Conservation (phyloP, 2,797 vertebrate species). For the Scolopax rusticola region DNA sequence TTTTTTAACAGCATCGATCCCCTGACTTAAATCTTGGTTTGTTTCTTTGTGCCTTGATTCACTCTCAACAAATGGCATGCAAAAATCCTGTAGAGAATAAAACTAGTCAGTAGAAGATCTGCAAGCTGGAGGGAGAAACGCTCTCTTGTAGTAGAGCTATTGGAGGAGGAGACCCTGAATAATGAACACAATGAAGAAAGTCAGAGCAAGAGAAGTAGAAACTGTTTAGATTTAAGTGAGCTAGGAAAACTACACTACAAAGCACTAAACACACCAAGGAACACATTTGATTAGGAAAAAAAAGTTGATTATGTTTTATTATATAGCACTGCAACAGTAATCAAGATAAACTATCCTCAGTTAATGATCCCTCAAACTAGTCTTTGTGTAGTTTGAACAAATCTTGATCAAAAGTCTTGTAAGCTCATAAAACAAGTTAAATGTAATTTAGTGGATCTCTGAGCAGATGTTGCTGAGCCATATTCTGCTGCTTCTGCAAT, state of each 20-base stretch:
- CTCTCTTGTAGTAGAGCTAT: neutral
- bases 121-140: neutral
- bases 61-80: neutral
- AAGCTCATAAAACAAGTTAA: neutral
- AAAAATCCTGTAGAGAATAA: neutral
- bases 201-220: neutral
- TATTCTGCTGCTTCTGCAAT: neutral
- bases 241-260: neutral
- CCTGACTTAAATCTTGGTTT: neutral
- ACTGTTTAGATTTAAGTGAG: neutral
- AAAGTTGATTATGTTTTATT: conserved; percentile 15
- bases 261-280: neutral
- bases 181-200: neutral
- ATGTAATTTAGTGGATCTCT: neutral
- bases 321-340: neutral
- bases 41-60: neutral
- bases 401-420: neutral
- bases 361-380: neutral
- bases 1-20: neutral
- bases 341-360: neutral
- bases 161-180: neutral
- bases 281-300: neutral
- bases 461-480: rapidly evolving
- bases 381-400: neutral
- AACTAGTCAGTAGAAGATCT: neutral